Conservation (phyloP, 2,888 invertebrate genomes). For the Microdon myrmicae region DNA sequence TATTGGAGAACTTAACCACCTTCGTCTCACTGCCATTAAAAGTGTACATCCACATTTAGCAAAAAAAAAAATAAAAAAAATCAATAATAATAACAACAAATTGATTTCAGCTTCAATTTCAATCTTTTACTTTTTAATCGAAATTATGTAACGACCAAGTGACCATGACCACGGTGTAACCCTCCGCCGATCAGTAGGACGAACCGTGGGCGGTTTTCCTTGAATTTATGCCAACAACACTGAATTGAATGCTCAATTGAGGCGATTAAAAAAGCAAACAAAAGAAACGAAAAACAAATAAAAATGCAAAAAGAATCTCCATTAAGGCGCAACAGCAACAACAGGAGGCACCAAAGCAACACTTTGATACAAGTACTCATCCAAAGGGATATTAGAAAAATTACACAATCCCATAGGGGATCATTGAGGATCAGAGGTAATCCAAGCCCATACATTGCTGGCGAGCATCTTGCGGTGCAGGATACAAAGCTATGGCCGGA, state of each 20-base stretch:
- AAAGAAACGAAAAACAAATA: constrained; percentile 12
- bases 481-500: too few species aligned
- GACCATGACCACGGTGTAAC: constrained; percentile 10
- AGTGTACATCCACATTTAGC: too few species aligned
- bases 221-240: constrained; percentile 47
- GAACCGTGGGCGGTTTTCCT: constrained; percentile 41
- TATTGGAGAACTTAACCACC: too few species aligned
- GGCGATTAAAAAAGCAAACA: too few species aligned
- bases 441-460: neutral
- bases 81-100: too few species aligned
- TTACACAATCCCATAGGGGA: constrained; percentile 33
- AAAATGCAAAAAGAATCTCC: constrained; percentile 25
- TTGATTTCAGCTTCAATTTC: constrained; percentile 30
- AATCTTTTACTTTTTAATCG: constrained; percentile 32
- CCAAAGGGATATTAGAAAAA: constrained; percentile 30
- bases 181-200: constrained; percentile 16
- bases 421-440: constrained; percentile 30
- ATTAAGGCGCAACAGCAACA: constrained; percentile 33
- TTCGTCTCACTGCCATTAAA: too few species aligned
- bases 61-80: too few species aligned
- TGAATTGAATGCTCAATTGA: constrained; percentile 47
- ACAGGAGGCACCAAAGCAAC: constrained; percentile 25
- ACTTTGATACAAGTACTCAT: constrained; percentile 29
- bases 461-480: constrained; percentile 21
- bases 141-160: constrained; percentile 36